Base-by-base conservation (phyloP, 2,888 invertebrate species). In the Drosophila paranaensis region DNA sequence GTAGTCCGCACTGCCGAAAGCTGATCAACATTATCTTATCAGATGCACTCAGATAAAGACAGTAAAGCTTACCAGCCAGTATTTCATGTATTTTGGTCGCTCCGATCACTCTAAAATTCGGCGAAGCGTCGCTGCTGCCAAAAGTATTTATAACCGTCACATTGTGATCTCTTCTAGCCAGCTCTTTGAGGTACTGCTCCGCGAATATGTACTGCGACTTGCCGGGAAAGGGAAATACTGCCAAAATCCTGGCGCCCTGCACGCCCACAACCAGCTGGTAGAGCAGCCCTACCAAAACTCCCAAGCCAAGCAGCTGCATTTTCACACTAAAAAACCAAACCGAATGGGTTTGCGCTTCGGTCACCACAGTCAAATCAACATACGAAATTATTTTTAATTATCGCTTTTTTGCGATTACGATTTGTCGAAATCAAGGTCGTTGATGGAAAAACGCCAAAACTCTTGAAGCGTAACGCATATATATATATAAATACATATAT, bases 131-230 rank as follows among this genome's bases (percentile, higher is more conserved):
- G 2, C 81, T 89, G 74, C 87, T 69, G 40, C 84, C 84, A 33
- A 84, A 91, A 0, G 91, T 90, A n/a, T 91, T 89, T 20, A 92
- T 90, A 0, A 92, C 88, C 3, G 91, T 92, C 0, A 93, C 89
- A 55, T 93, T 86, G 74, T 93, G 93, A 6, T 92, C 92, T 4
- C 89, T 75, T 25, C 73, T 70, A 0, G 91, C 89, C 37, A 93
- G 73, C 16, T 83, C 91, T 37, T 88, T 90, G n/a, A 92, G 78
- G 43, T 92, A 77, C 2, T 90, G 74, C 53, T 88, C 79, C 0
- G 87, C 92, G 14, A 92, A 81, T 51, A 92, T 91, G 55, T 92
- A 92, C 40, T 90, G 90, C 0, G 91, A 91, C 25, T 77, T 83
- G 6, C 90, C 90, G 1, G 91, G 79, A 55, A 90, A 90, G 5